Evolutionary conservation across 1,140 invertebrate genomes (phyloP), one percentile per base, ranked within the genome.

Genomic region (Leptonema lineaticorne): DNA sequence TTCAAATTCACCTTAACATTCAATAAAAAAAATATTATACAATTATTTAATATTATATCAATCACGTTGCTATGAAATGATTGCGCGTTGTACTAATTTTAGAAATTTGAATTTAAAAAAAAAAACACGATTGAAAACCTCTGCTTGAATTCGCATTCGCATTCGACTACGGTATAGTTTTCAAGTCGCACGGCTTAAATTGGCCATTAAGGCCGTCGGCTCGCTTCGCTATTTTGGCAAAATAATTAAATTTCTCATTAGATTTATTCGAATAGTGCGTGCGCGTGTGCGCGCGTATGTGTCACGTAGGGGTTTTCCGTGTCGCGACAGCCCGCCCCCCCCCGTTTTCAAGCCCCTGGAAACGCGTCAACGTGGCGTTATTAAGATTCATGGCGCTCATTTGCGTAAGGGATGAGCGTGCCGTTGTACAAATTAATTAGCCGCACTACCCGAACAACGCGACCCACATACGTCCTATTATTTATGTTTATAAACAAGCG

Each of bases 331-430:
- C 48, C 48, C 4, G 11, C 24, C 48, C 18, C n/a, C 18, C 48
- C 2, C 6, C 20, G 45, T n/a, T n/a, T n/a, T n/a, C n/a, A 11
- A 2, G 53, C 24, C 53, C 22, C 2, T 6, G 45, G 11, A 16
- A 48, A 48, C 2, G 9, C 6, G 24, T 9, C 24, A 29, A 28
- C 28, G 9, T 57, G 46, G 50, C 50, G 50, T 59, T 59, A 59
- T 59, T 59, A 59, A 37, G 57, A 59, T 59, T 59, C 57, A 59
- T 59, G 57, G 28, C 57, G 57, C 30, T 59, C 57, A 59, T 59
- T 59, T 59, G 57, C 57, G 57, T 59, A 59, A 59, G 30, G 30
- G 57, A 59, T 59, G 57, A 30, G 57, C 57, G 28, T 16, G 28
- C 30, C 37, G 57, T 29, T 59, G 33, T 59, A 59, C 57, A 59